Conservation (phyloP, 2,797 vertebrate species). For the Mionectes olivaceus region DNA sequence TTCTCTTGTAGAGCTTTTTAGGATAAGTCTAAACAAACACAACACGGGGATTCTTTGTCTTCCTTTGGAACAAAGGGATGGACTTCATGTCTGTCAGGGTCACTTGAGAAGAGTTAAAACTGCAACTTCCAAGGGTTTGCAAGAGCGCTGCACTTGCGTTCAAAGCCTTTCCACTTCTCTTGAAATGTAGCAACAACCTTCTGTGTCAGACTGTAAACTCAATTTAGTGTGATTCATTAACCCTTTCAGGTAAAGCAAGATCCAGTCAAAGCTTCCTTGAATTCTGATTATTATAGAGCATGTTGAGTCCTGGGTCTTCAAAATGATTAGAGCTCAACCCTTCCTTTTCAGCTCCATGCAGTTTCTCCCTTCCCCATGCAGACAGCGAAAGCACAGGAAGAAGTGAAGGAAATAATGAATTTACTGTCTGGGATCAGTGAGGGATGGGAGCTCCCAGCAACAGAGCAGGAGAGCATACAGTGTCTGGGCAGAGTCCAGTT, state of each 20-base stretch:
- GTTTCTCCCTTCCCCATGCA: background rate
- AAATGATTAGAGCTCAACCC: background rate
- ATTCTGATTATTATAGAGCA: background rate
- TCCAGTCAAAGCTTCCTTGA: background rate
- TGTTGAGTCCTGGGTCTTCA: background rate
- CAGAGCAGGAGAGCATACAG: rapidly evolving
- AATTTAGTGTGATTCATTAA: background rate
- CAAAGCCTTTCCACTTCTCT: background rate
- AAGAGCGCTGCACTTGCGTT: background rate
- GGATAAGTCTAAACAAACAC: background rate
- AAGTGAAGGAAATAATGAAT: background rate
- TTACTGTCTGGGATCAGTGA: background rate
- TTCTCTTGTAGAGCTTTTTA: background rate
- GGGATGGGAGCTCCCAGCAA: background rate
- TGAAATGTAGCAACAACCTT: background rate
- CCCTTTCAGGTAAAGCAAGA: background rate
- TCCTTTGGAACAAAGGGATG: background rate
- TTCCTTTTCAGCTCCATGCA: background rate
- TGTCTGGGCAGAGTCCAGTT: background rate
- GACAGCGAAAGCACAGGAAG: background rate
- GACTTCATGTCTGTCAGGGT: background rate
- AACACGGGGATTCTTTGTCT: background rate
- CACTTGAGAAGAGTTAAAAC: background rate
- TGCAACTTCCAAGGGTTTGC: background rate
- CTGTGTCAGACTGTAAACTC: background rate